A percentile compares a stretch with the other conserved stretches of the same genome.
Evolutionary conservation across 1,140 invertebrate genomes (phyloP).

Genomic region (Drosophila sproati): DNA sequence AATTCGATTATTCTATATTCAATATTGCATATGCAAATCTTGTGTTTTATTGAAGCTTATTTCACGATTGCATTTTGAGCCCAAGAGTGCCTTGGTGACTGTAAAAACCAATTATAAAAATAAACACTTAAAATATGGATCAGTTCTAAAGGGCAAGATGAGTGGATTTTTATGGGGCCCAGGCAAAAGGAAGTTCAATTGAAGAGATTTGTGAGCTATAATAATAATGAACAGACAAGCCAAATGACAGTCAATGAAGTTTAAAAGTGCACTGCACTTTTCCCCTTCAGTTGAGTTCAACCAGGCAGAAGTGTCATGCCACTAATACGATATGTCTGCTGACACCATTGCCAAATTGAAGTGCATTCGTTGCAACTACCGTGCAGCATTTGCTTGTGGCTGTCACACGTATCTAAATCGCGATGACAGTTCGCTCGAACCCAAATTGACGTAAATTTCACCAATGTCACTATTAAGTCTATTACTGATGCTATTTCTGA

Average conservation of each 20-base stretch:
- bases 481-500: too few species aligned
- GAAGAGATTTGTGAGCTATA: too few species aligned
- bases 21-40: slow-evolving; percentile 25
- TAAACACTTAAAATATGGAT: slow-evolving; percentile 17
- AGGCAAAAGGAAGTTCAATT: neutral
- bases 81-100: slow-evolving; percentile 1
- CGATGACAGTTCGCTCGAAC: slow-evolving; percentile 58
- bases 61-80: slow-evolving; percentile 23
- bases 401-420: slow-evolving; percentile 36
- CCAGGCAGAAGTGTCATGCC: slow-evolving; percentile 19
- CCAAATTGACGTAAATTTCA: neutral
- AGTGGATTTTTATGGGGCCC: neutral
- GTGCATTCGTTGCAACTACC: slow-evolving; percentile 15
- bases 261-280: slow-evolving; percentile 7
- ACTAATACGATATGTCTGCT: slow-evolving; percentile 38
- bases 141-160: neutral
- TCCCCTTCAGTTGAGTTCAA: slow-evolving; percentile 46
- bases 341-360: slow-evolving; percentile 39
- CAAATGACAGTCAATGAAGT: neutral
- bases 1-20: neutral
- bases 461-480: slow-evolving; percentile 3
- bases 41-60: slow-evolving; percentile 14
- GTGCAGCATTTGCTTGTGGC: slow-evolving; percentile 1
- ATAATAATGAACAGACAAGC: slow-evolving; percentile 25
- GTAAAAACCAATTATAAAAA: too few species aligned